Evolutionary conservation across 2,113 vertebrate genomes (phyloP), one percentile per base, ranked within the genome.

Genomic region (Chaetodon trifascialis): DNA sequence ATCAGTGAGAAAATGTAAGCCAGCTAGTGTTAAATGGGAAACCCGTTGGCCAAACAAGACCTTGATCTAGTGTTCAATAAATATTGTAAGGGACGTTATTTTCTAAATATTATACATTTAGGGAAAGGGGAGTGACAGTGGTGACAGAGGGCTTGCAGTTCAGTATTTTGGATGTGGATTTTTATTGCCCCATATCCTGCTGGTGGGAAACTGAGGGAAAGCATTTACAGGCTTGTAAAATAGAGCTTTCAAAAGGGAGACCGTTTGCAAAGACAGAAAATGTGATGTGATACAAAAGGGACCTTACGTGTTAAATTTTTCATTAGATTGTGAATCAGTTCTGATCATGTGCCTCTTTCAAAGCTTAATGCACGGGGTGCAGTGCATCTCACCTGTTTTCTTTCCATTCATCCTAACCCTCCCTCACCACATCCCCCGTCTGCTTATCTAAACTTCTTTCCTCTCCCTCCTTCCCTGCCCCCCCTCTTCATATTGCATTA

Each of bases 1-100:
- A 82, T 79, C 79, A 42, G 80, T 4, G 66, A 7, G 36, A 76
- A 67, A 79, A 75, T 80, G 42, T 23, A 49, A 85, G 54, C 42
- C 63, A 64, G 51, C 54, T 74, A 77, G 69, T 67, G 76, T 80
- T 84, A 49, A 76, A 66, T 16, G 58, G 21, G 55, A 86, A 83
- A 82, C 68, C 76, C 76, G 73, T 73, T 56, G 65, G 69, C 71
- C 74, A 84, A 88, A 81, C 63, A 52, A 80, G 21, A 87, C 66
- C 30, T 70, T 49, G 82, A 89, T 78, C 73, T 89, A 87, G 85
- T 84, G 85, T 90, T 91, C 75, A 94, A 92, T 92, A 93, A 94
- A 93, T 92, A 94, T 67, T 11, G 54, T 38, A 21, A 4, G 65
- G 64, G 75, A 62, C 64, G 21, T 71, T 68, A 54, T 46, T 68